Base-by-base conservation (phyloP, 2,113 vertebrate genomes). In the Anser brachyrhynchus region DNA sequence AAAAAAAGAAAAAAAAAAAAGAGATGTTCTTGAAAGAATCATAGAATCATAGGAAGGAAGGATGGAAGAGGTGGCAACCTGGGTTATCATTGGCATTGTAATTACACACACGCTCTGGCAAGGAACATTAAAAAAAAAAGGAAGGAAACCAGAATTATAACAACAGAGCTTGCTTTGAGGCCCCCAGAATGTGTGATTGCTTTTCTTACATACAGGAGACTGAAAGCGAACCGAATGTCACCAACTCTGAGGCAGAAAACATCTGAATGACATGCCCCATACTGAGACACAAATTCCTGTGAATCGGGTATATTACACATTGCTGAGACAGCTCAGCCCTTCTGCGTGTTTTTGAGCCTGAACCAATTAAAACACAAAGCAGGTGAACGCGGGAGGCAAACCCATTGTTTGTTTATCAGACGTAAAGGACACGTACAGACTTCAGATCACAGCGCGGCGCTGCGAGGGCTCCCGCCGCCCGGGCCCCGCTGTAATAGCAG, bases 391-490 rank as follows among this genome's bases (percentile, higher is more conserved):
- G 66, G 54, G 58, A 93, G 92, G 79, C 67, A 83, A 76, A 83
- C 33, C 44, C 49, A 62, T 15, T 58, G 73, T 72, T 93, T 97
- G 87, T 90, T 96, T 96, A 78, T 72, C 69, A 77, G 71, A 67
- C 15, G 22, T 39, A 64, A 65, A 69, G 92, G 94, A 57, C 85
- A 67, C 1, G n/a, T 6, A 3, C 2, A 90, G 90, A 43, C 37
- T 66, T 87, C 7, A 72, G 93, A 96, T 97, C 94, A 92, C 6
- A 96, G 79, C 52, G 87, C 84, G 74, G 76, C 21, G 6, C 84
- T 96, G 62, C 9, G 13, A 93, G 39, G 41, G 28, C 54, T 92
- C 28, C 70, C 86, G 76, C 61, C 70, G 75, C 65, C 51, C 41
- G n/a, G 55, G 49, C 80, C 51, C 76, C 71, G 67, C 92, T 87